Evolutionary conservation across 2,113 vertebrate species (phyloP).

Genomic region (Thamnophis sirtalis): DNA sequence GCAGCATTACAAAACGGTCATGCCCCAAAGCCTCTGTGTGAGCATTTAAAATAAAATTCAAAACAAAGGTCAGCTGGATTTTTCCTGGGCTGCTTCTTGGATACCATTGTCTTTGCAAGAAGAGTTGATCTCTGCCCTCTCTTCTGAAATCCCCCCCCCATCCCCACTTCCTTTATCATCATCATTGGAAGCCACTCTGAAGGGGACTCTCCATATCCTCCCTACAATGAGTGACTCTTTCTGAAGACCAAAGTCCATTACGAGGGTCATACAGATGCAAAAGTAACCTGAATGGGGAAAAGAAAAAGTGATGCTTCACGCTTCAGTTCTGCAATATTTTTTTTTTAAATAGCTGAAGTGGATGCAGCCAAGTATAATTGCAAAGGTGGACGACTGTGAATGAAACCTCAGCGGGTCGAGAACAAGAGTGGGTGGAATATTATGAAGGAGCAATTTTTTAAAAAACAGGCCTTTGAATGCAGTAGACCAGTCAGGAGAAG

Average conservation of each 20-base stretch:
- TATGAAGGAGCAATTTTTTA: background rate
- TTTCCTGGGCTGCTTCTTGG: slow-evolving; percentile 45
- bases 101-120: slow-evolving; percentile 40
- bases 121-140: slow-evolving; percentile 34
- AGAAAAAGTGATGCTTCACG: background rate
- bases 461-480: background rate
- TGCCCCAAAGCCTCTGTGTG: slow-evolving; percentile 7
- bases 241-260: slow-evolving; percentile 32
- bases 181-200: slow-evolving; percentile 33
- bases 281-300: background rate
- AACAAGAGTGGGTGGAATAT: background rate
- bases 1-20: slow-evolving; percentile 12
- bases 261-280: slow-evolving; percentile 14
- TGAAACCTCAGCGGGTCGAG: background rate
- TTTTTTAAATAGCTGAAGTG: slow-evolving; percentile 6
- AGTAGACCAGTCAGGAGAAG: background rate
- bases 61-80: slow-evolving; percentile 25
- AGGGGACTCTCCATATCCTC: slow-evolving; percentile 36
- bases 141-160: background rate
- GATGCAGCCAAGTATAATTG: slow-evolving; percentile 37
- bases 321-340: background rate
- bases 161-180: background rate
- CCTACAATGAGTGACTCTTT: slow-evolving; percentile 27
- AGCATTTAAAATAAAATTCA: slow-evolving; percentile 47
- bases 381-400: slow-evolving; percentile 16